Percentiles rank a stretch among this genome's conserved stretches.
These are phyloP conservation scores for Falco biarmicus DNA, from an alignment of 2,797 vertebrate genomes.

Conservation along the genomic window DNA sequence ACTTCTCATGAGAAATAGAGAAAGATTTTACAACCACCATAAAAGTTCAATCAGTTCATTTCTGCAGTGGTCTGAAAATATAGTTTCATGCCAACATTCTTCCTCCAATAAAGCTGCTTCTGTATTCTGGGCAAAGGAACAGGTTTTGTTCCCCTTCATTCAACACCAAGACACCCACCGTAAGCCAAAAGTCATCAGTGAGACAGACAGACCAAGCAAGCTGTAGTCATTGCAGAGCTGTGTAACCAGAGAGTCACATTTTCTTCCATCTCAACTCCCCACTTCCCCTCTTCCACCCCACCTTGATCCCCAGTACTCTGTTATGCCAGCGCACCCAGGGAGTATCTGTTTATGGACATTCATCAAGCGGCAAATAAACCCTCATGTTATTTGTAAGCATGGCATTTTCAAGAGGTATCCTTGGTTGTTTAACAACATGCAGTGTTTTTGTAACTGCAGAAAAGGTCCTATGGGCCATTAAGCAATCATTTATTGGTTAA, in stretches of 20 bases:
- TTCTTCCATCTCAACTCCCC: background rate
- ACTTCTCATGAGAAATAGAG: background rate
- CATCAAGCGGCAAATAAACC: background rate
- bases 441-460: conserved; percentile 53
- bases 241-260: background rate
- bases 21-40: background rate
- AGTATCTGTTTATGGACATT: conserved; percentile 32
- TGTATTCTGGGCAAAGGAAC: background rate
- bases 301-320: background rate
- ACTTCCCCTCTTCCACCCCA: background rate
- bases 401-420: conserved; percentile 47
- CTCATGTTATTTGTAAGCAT: background rate
- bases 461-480: conserved; percentile 48
- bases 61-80: background rate
- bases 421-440: conserved; percentile 26
- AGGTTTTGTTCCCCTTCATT: background rate
- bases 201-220: background rate
- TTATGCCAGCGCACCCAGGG: background rate
- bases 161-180: background rate
- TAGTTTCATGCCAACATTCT: background rate
- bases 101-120: background rate
- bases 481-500: conserved; percentile 55
- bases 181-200: background rate
- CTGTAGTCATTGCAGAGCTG: background rate
- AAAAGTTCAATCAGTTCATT: background rate